Evolutionary conservation across 2,113 vertebrate species (phyloP).

Genomic region (Amblyopsis rosae): DNA sequence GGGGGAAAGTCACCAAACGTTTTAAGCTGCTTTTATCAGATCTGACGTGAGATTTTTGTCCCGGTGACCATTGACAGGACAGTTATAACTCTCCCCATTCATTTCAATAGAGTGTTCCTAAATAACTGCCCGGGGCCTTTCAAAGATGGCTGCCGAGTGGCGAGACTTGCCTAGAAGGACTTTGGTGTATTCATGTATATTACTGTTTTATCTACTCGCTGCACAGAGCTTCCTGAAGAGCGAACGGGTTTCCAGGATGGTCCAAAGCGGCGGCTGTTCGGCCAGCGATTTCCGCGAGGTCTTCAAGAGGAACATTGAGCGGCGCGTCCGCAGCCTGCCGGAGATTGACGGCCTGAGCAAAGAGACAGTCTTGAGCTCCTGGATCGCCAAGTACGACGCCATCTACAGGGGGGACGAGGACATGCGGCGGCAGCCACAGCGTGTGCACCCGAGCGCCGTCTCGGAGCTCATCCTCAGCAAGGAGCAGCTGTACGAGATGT

Average conservation of each 20-base stretch:
- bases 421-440: slow-evolving; percentile 81
- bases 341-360: slow-evolving; percentile 98
- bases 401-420: slow-evolving; percentile 95
- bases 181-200: too few species aligned
- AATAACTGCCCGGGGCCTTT: too few species aligned
- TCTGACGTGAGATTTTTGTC: too few species aligned
- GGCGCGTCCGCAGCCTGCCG: slow-evolving; percentile 91
- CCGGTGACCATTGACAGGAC: too few species aligned
- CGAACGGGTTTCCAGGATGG: slow-evolving; percentile 93
- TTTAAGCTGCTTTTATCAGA: too few species aligned
- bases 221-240: slow-evolving; percentile 93
- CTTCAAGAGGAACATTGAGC: slow-evolving; percentile 98
- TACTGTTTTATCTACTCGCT: background rate
- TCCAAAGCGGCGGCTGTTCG: slow-evolving; percentile 92
- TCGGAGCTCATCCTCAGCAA: slow-evolving; percentile 98
- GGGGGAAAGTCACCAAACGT: too few species aligned
- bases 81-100: too few species aligned
- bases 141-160: too few species aligned
- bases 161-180: too few species aligned
- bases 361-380: slow-evolving; percentile 95
- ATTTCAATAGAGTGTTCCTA: too few species aligned
- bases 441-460: slow-evolving; percentile 86
- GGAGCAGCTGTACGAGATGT: slow-evolving; percentile 98
- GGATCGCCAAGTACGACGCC: slow-evolving; percentile 95
- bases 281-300: slow-evolving; percentile 94